Evolutionary conservation across 64 coral and sea anemone genomes (phyloP), one percentile per base, ranked within the genome.

Genomic region (Montipora foliosa): DNA sequence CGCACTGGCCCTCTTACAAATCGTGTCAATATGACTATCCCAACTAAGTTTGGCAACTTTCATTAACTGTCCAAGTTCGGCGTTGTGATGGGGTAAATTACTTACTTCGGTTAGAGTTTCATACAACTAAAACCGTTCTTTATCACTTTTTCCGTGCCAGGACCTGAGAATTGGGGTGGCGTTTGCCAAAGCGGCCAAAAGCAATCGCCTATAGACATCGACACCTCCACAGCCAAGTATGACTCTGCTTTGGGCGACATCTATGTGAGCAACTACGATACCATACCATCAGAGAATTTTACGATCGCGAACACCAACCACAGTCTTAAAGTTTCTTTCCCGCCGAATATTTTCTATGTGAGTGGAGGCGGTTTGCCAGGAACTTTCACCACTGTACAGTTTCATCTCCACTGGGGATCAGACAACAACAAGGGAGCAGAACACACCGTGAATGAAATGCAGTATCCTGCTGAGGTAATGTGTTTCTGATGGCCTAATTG

Each of bases 151-250:
- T 47, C 1, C 17, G 2, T 77, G 9, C 5, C 77, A 91, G 89
- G 89, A 21, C 89, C 89, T 55, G 5, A 15, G n/a, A 69, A 61
- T 15, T 91, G 89, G 89, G 47, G 78, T 6, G 49, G n/a, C 10
- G 7, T 44, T 47, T 69, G 21, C 45, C 24, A 77, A 17, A 55
- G 17, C 15, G 89, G 89, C 11, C 7, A 8, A 11, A 82, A 49
- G 11, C 89, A 91, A 57, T 82, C 89, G 14, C 89, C 89, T 5
- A 83, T 91, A 47, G 21, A 91, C 79, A 91, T 91, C 51, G 62
- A 16, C 6, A 59, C 47, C 1, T 53, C 67, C 0, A 80, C 25
- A 68, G 20, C 68, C 8, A 2, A 8, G 4, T 75, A 58, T 51
- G 74, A 90, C 19, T 13, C 16, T 45, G 17, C 21, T 44, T 14